These are phyloP conservation scores for Perca fluviatilis DNA, from an alignment of 2,113 vertebrate species.

Conservation along the genomic window DNA sequence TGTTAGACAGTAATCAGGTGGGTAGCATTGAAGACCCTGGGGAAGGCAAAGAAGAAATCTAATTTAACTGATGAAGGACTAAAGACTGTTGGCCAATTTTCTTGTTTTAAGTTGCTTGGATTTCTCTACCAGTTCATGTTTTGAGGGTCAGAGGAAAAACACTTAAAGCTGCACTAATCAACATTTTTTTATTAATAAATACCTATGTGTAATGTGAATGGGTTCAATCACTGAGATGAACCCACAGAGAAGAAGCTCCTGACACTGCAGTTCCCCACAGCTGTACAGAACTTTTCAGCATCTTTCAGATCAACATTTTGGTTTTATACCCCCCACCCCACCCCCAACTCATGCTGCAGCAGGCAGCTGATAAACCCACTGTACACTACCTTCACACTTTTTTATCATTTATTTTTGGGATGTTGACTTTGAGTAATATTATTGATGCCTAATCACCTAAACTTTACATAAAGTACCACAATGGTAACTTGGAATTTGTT, in stretches of 20 bases:
- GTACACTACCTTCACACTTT: background rate
- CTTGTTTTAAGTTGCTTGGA: conserved; percentile 17
- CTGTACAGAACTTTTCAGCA: background rate
- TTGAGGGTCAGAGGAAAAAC: conserved; percentile 1
- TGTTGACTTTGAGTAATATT: background rate
- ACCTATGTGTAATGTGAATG: background rate
- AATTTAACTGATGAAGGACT: conserved; percentile 37
- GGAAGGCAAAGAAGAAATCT: background rate
- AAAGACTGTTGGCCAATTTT: background rate
- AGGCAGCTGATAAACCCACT: background rate
- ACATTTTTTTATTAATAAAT: conserved; percentile 10
- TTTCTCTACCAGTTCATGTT: background rate
- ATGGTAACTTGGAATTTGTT: background rate
- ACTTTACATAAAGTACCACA: background rate
- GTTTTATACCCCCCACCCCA: background rate
- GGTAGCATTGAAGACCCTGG: background rate
- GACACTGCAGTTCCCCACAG: background rate
- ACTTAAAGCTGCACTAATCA: background rate
- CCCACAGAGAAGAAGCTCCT: background rate
- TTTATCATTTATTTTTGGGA: background rate
- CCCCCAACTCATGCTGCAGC: background rate
- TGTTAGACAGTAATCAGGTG: background rate
- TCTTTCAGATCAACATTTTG: conserved; percentile 27
- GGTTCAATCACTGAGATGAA: background rate
- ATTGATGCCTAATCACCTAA: background rate